phyloP scores from a whole-genome alignment of 2,888 invertebrate genomes.

The Drosophila pseudotalamancana region DNA sequence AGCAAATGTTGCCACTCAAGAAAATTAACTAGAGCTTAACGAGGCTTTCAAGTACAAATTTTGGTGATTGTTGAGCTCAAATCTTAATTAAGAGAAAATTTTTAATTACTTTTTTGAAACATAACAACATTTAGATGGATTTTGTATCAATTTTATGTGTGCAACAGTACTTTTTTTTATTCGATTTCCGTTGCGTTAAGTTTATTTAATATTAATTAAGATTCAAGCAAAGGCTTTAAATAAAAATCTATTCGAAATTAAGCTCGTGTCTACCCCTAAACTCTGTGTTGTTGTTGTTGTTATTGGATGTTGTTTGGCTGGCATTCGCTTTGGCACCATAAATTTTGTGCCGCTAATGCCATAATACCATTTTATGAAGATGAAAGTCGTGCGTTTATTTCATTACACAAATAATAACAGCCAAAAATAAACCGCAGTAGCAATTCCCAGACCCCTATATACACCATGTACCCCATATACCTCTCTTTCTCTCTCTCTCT shows the following conservation, averaged over 20 bases:
- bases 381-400: slow-evolving; percentile 81
- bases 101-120: no score
- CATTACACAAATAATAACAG: slow-evolving; percentile 80
- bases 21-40: no score
- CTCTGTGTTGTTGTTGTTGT: background rate
- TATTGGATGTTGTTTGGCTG: slow-evolving; percentile 18
- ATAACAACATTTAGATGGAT: no score
- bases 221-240: slow-evolving; percentile 21
- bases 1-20: no score
- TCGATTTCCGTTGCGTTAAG: background rate
- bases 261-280: background rate
- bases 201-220: slow-evolving; percentile 30
- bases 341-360: slow-evolving; percentile 75
- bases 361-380: slow-evolving; percentile 80
- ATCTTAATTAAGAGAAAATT: no score
- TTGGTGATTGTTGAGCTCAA: no score
- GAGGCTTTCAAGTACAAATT: no score
- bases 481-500: background rate
- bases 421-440: slow-evolving; percentile 72
- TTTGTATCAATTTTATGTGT: no score
- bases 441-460: slow-evolving; percentile 24
- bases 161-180: no score
- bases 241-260: background rate
- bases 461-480: background rate
- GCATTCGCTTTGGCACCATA: slow-evolving; percentile 47